Base-by-base conservation (phyloP, 2,113 vertebrate species). In the Ginglymostoma cirratum region DNA sequence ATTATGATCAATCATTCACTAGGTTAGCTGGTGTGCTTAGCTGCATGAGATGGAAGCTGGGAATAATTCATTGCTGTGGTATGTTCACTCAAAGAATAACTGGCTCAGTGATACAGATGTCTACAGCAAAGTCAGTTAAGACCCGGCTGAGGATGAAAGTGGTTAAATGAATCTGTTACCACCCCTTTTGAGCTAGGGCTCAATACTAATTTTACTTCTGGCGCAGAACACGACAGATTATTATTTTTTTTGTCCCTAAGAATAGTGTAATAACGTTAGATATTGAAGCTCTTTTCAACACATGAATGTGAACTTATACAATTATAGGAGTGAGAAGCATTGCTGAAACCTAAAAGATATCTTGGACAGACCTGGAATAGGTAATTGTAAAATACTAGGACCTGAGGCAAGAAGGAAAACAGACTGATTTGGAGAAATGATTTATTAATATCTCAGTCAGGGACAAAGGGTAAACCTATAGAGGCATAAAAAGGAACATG, bases 391-490 rank as follows among this genome's bases (percentile, higher is more conserved):
- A 66, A 21, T 23, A 66, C 17, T 34, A 34, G 52, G 27, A 61
- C 48, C 48, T 90, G 48, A 93, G 61, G 30, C 34, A 93, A 93
- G 34, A 67, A 67, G 1, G 17, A 67, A n/a, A 93, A 93, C 61
- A 66, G 89, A 66, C 38, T 93, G 61, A 93, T n/a, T 93, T 17
- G 61, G 55, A 52, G 87, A 90, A 67, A 65, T 93, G 61, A 93
- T 93, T 93, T 66, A 93, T 93, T 66, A 66, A 92, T 14, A 92
- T 92, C n/a, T 38, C 89, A 93, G 30, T 93, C 89, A 23, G 6
- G 15, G 55, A 67, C n/a, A 93, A 92, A 66, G n/a, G 61, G 34
- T 21, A 83, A 21, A 93, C 89, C 34, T 38, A 34, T 7, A 93
- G 30, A 92, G 87, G 65, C 61, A 38, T 93, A 66, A 93, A 93